A percentile compares a stretch with the other conserved stretches of the same genome.
phyloP scores from a whole-genome alignment of 2,797 vertebrate species.

The Margarornis squamiger region DNA sequence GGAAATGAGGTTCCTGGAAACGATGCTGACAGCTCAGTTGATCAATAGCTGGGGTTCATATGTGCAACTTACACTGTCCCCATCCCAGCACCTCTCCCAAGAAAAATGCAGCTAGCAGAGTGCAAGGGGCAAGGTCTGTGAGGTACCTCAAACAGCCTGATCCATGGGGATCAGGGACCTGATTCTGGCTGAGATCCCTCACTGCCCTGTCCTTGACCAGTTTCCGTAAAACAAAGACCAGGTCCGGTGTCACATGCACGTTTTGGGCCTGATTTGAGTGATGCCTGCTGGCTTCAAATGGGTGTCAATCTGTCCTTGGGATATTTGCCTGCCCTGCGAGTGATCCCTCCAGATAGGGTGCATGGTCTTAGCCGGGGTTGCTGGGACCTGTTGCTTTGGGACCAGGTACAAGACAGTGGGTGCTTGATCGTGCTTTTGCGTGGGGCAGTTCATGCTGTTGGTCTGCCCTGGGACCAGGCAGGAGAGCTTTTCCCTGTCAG shows the following conservation, averaged over 20 bases:
- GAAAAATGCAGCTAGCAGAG: background rate
- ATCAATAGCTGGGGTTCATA: background rate
- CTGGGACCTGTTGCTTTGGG: background rate
- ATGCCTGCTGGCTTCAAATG: background rate
- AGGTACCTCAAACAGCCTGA: background rate
- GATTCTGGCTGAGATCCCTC: background rate
- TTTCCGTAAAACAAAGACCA: background rate
- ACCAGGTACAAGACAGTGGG: background rate
- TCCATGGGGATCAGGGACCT: background rate
- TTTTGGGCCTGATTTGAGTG: background rate
- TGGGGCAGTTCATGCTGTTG: accelerated
- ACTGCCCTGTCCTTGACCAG: background rate
- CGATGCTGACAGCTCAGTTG: background rate
- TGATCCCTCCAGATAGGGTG: background rate
- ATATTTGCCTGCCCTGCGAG: background rate
- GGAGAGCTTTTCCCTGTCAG: background rate
- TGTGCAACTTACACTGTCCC: accelerated
- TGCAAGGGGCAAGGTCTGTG: background rate
- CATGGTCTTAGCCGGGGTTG: background rate
- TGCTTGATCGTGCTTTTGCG: background rate
- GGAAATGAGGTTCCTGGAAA: background rate
- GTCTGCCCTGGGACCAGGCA: background rate
- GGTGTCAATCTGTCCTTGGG: background rate
- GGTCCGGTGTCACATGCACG: accelerated
- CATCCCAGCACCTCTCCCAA: background rate